Evolutionary conservation across 2,797 vertebrate species (phyloP).

Genomic region (Vespertilio murinus): DNA sequence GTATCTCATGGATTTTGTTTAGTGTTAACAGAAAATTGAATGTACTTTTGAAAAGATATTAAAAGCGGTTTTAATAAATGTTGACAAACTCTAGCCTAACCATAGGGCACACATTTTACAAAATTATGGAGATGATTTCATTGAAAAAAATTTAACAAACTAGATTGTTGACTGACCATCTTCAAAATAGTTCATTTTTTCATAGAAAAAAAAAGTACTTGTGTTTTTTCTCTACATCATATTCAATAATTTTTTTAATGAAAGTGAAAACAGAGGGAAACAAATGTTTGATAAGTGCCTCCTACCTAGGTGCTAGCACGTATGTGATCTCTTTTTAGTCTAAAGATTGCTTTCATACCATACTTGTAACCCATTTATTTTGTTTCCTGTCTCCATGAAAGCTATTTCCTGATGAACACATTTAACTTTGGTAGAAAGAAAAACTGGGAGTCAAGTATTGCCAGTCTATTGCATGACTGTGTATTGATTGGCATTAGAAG

Average conservation of each 20-base stretch:
- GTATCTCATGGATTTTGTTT: constrained; percentile 26
- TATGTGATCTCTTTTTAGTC: background rate
- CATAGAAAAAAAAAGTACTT: background rate
- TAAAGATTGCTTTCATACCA: background rate
- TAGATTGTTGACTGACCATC: constrained; percentile 22
- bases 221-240: background rate
- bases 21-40: constrained; percentile 53
- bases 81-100: constrained; percentile 20
- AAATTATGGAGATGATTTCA: constrained; percentile 44
- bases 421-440: background rate
- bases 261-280: background rate
- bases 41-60: constrained; percentile 31
- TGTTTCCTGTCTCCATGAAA: background rate
- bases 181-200: constrained; percentile 11
- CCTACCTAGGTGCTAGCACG: background rate
- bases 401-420: background rate
- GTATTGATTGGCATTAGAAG: background rate
- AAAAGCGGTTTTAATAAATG: background rate
- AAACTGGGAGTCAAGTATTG: background rate
- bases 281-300: background rate
- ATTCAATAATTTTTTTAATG: constrained; percentile 38
- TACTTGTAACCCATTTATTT: constrained; percentile 16
- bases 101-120: constrained; percentile 35
- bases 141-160: constrained; percentile 37
- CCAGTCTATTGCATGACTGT: background rate